Base-by-base conservation (phyloP, 2,888 invertebrate species). In the Linnaemya tessellans region DNA sequence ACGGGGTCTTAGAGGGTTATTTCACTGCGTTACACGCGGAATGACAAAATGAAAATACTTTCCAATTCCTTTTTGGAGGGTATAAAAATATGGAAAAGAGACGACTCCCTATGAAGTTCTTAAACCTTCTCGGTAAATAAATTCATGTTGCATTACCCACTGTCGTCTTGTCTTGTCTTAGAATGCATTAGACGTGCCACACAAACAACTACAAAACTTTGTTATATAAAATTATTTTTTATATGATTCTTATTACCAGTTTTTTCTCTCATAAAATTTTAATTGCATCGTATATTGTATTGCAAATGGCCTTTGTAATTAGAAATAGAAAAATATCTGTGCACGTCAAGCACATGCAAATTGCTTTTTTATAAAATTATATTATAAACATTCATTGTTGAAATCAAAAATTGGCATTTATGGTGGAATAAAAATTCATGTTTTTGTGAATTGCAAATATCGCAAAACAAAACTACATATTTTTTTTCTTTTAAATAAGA, bases 361-460 rank as follows among this genome's bases (percentile, higher is more conserved):
- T 30, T 13, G 58, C 9, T 30, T n/a, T n/a, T n/a, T n/a, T 3
- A 30, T 18, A 43, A 25, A 58, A 58, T 15, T n/a, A n/a, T 18
- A 35, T 49, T 30, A 43, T 18, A 41, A 62, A 73, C 35, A 49
- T 22, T 20, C 30, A 35, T 38, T 77, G 35, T 67, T 15, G 30
- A 46, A 65, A 58, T 67, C 58, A 58, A 77, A 77, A 58, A 67
- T 67, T 46, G 77, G 46, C 56, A 67, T 77, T 77, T 67, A 46
- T 67, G 22, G 22, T 41, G 49, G 25, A 78, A 67, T 78, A 68
- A 78, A 78, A 78, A 68, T 51, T 38, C 77, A 68, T 60, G 68
- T 58, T 78, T 78, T 15, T 51, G 18, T 60, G 38, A 13, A 41
- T 68, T 67, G 49, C 8, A 49, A 60, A 60, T 78, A 60, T 41